phyloP scores from a whole-genome alignment of 2,888 invertebrate genomes.

The Zonitis immaculata region DNA sequence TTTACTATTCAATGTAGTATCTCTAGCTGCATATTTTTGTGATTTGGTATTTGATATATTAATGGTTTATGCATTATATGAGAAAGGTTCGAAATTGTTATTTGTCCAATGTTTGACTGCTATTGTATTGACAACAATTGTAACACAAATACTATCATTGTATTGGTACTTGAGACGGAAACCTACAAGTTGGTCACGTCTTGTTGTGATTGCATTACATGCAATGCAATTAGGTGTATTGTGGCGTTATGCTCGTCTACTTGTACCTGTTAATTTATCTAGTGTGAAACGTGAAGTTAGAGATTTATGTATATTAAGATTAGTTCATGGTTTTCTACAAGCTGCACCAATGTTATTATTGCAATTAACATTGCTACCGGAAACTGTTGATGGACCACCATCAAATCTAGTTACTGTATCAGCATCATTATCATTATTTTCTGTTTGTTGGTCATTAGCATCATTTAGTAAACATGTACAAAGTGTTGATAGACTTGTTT shows the following conservation, averaged over 20 bases:
- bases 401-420: slow-evolving; percentile 77
- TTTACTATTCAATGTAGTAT: slow-evolving; percentile 86
- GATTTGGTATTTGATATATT: slow-evolving; percentile 86
- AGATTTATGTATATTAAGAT: slow-evolving; percentile 68
- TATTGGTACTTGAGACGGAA: slow-evolving; percentile 63
- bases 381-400: slow-evolving; percentile 54
- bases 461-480: slow-evolving; percentile 88
- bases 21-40: slow-evolving; percentile 84
- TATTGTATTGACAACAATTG: slow-evolving; percentile 66
- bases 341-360: slow-evolving; percentile 83
- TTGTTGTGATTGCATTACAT: slow-evolving; percentile 59
- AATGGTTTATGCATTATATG: slow-evolving; percentile 77
- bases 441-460: slow-evolving; percentile 86
- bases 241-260: slow-evolving; percentile 79
- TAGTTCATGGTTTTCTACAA: slow-evolving; percentile 84
- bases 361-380: slow-evolving; percentile 67
- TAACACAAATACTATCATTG: slow-evolving; percentile 71
- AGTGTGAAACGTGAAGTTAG: slow-evolving; percentile 80
- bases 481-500: slow-evolving; percentile 75
- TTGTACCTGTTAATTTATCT: slow-evolving; percentile 76
- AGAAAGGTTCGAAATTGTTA: slow-evolving; percentile 60
- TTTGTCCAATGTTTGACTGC: slow-evolving; percentile 66
- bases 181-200: slow-evolving; percentile 48
- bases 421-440: slow-evolving; percentile 74
- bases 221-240: slow-evolving; percentile 66